Evolutionary conservation across 2,888 invertebrate genomes (phyloP).

Genomic region (Lingula anatina): DNA sequence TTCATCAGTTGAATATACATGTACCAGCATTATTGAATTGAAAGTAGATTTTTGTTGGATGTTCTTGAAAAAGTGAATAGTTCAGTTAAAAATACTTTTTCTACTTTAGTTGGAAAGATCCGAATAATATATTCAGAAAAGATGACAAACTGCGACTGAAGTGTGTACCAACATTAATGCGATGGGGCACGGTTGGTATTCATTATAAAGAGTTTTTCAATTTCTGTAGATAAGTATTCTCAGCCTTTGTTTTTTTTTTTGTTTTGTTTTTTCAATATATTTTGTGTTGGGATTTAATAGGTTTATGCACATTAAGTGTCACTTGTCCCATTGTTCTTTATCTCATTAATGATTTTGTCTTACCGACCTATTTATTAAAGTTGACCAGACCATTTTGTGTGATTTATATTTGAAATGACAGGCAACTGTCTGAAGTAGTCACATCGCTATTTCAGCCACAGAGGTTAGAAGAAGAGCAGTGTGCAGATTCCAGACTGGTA

Average conservation of each 20-base stretch:
- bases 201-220: neutral
- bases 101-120: constrained; percentile 68
- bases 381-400: no score
- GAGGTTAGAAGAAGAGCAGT: constrained; percentile 73
- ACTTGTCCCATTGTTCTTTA: no score
- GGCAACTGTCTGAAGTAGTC: no score
- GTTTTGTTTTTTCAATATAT: no score
- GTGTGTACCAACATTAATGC: constrained; percentile 75
- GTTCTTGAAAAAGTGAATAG: neutral
- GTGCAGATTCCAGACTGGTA: constrained; percentile 68
- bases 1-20: neutral
- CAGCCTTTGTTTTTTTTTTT: constrained; percentile 2
- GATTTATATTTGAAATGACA: no score
- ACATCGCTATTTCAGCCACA: constrained; percentile 59
- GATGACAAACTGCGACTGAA: constrained; percentile 64
- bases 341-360: no score
- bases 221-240: no score
- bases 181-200: constrained; percentile 39
- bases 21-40: neutral
- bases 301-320: no score
- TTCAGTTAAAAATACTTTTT: neutral
- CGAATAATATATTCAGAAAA: constrained; percentile 74
- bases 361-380: no score
- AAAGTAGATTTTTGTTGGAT: neutral
- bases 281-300: no score